Evolutionary conservation across 30 jellyfish, hydroid and myxozoan genomes (phyloP).

Genomic region (Catostylus mosaicus): DNA sequence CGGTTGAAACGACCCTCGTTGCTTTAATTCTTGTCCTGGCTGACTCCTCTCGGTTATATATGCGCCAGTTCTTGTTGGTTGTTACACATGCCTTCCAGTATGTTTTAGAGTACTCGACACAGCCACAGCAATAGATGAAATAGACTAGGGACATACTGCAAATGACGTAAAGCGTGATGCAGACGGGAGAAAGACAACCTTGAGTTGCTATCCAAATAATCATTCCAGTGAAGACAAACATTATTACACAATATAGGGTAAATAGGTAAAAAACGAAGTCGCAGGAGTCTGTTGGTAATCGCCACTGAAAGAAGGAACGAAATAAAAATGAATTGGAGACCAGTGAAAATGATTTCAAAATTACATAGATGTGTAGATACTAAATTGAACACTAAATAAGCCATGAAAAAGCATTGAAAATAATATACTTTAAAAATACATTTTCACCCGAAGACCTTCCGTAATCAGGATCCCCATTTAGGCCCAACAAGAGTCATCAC

Average conservation of each 20-base stretch:
- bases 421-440: too few relatives aligned
- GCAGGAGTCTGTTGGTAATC: conserved; percentile 76
- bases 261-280: conserved; percentile 80
- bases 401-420: too few relatives aligned
- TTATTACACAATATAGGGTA: conserved; percentile 69
- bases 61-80: conserved; percentile 78
- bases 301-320: conserved; percentile 65
- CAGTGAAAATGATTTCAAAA: too few relatives aligned
- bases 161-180: conserved; percentile 83
- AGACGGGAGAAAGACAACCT: conserved; percentile 86
- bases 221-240: conserved; percentile 85
- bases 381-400: too few relatives aligned
- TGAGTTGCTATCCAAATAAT: conserved; percentile 92
- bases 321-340: too few relatives aligned
- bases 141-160: conserved; percentile 85
- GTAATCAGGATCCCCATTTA: too few relatives aligned
- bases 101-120: conserved; percentile 81
- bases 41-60: conserved; percentile 66
- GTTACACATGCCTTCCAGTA: conserved; percentile 87
- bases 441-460: too few relatives aligned
- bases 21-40: conserved; percentile 33
- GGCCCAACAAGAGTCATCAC: too few relatives aligned
- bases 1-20: conserved; percentile 25
- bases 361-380: too few relatives aligned
- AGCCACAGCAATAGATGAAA: conserved; percentile 90